Percentiles rank a stretch among this genome's conserved stretches.
These are phyloP conservation scores for Okapia johnstoni DNA, from an alignment of 2,113 vertebrate genomes.

Conservation along the genomic window DNA sequence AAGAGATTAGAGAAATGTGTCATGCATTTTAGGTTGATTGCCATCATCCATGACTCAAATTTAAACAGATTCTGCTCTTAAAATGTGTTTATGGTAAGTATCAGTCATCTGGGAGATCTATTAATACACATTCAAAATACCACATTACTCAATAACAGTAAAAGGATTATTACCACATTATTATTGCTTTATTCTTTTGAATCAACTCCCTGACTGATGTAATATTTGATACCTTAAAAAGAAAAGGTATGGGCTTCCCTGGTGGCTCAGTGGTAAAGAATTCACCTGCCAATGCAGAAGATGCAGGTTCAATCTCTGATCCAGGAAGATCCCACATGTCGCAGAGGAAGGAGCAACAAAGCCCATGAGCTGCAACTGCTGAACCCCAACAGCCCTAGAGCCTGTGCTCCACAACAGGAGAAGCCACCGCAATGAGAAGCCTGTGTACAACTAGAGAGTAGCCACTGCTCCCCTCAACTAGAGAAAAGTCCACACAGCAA, in stretches of 20 bases:
- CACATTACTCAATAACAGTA: background rate
- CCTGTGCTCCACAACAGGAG: background rate
- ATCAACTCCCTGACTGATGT: background rate
- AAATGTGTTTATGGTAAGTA: background rate
- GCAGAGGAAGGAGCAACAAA: background rate
- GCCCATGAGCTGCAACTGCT: background rate
- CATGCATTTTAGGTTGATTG: background rate
- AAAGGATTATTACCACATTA: background rate
- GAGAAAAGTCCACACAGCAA: background rate
- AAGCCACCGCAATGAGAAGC: background rate
- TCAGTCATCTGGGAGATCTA: background rate
- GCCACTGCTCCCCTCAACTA: too few relatives aligned
- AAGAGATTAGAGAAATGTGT: background rate
- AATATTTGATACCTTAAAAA: background rate
- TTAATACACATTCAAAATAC: background rate
- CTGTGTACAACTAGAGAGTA: background rate
- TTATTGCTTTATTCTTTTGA: background rate
- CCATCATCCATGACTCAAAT: background rate
- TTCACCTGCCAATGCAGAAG: background rate
- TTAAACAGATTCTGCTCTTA: conserved; percentile 4
- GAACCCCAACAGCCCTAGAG: background rate
- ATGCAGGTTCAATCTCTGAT: background rate
- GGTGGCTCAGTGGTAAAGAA: background rate
- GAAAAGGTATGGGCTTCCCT: background rate
- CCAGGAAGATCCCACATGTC: background rate